Evolutionary conservation across 2,888 invertebrate genomes (phyloP), one percentile per base, ranked within the genome.

Genomic region (Thera obeliscata): DNA sequence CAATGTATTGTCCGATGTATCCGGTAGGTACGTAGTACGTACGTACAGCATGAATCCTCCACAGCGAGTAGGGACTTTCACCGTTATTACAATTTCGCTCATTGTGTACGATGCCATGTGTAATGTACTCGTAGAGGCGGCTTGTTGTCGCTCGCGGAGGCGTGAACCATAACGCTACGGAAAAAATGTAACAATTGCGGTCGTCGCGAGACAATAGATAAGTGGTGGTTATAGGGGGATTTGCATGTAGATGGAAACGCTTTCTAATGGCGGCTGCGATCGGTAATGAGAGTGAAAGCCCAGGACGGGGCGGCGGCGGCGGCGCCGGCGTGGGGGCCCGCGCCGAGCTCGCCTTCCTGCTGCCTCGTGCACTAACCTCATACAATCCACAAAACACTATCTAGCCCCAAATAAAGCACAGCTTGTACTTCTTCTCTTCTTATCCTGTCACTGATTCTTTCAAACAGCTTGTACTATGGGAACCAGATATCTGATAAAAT

Each of bases 251-350:
- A 85, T 84, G 84, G 82, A 85, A 86, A 82, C 82, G 83, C 90
- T 91, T 91, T 91, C 91, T 91, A 91, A 87, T 84, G 85, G 75
- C 74, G 75, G 74, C 73, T 71, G 75, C 69, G 70, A 71, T 66
- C 81, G 78, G 81, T 85, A 81, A 87, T 86, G 82, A 81, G 69
- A 80, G 89, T 84, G 90, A 90, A 89, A 90, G 90, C 84, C 83
- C 82, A 83, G 82, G 67, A 78, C 2, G 43, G 6, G 41, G 41
- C 41, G 2, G n/a, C n/a, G 22, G 22, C 22, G 22, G 38, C 73
- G 71, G 81, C 76, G 38, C 0, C 7, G 1, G 41, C 22, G 76
- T 73, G 75, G 68, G 72, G 74, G 76, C 72, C 12, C 69, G 70
- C 69, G 67, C 59, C 68, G 64, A 7, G 1, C 52, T 33, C 33